These are phyloP conservation scores for Deilephila elpenor DNA, from an alignment of 2,888 invertebrate genomes.

Conservation along the genomic window DNA sequence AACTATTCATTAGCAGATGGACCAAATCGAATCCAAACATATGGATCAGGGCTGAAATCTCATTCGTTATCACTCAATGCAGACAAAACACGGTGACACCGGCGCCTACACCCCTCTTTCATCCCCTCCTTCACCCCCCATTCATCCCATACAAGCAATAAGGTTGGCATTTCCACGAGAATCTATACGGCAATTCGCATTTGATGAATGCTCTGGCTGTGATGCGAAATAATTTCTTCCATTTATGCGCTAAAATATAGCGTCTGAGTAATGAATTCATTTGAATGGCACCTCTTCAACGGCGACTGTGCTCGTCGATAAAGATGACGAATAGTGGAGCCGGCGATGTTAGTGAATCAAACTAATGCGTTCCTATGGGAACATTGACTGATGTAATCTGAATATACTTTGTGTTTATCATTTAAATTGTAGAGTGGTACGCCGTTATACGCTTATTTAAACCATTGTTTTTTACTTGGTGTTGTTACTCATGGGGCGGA, in stretches of 20 bases:
- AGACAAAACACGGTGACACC: constrained; percentile 19
- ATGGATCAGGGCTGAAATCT: constrained; percentile 34
- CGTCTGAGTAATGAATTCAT: constrained; percentile 73
- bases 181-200: constrained; percentile 44
- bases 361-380: neutral
- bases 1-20: constrained; percentile 34
- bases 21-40: constrained; percentile 45
- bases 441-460: neutral
- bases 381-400: constrained; percentile 7
- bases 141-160: constrained; percentile 31
- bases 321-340: constrained; percentile 52
- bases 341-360: constrained; percentile 39
- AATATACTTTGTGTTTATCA: too few relatives aligned
- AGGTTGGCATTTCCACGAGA: constrained; percentile 31
- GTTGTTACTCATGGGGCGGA: neutral
- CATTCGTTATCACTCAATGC: constrained; percentile 9
- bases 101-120: neutral
- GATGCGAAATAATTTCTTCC: constrained; percentile 70
- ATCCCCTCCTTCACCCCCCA: constrained; percentile 7
- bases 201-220: constrained; percentile 61
- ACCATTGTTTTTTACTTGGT: too few relatives aligned
- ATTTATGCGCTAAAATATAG: constrained; percentile 75
- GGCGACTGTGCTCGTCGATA: constrained; percentile 46
- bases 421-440: neutral
- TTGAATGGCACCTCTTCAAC: constrained; percentile 59